phyloP scores from a whole-genome alignment of 2,113 vertebrate species.

The Lanius collurio region DNA sequence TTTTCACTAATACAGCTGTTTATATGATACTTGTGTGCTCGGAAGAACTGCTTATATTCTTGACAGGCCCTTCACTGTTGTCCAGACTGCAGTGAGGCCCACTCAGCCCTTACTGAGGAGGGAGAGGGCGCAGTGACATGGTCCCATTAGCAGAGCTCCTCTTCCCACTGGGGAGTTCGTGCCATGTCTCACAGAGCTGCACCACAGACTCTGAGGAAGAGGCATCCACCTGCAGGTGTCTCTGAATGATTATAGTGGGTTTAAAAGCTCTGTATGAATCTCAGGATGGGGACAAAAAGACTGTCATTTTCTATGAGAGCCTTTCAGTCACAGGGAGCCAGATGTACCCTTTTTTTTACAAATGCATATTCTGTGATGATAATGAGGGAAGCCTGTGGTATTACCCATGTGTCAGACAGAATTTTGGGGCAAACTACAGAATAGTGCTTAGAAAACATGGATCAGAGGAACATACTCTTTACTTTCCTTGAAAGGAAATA shows the following conservation, averaged over 20 bases:
- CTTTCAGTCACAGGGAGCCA: slow-evolving; percentile 44
- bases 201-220: neutral
- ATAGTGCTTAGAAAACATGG: neutral
- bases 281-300: slow-evolving; percentile 18
- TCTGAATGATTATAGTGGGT: neutral
- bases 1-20: neutral
- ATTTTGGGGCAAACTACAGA: neutral
- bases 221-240: slow-evolving; percentile 33
- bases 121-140: neutral
- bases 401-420: neutral
- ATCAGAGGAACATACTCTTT: neutral
- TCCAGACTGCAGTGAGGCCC: neutral
- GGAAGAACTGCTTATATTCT: neutral
- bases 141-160: neutral
- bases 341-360: slow-evolving; percentile 27
- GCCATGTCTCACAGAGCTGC: neutral
- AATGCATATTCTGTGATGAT: neutral
- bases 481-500: neutral
- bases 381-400: neutral
- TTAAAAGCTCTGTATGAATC: slow-evolving; percentile 3
- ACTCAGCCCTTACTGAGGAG: neutral
- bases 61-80: neutral
- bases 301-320: slow-evolving; percentile 10
- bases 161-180: neutral
- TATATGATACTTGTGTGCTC: neutral